phyloP scores from a whole-genome alignment of 1,140 invertebrate genomes.

The Sitodiplosis mosellana region DNA sequence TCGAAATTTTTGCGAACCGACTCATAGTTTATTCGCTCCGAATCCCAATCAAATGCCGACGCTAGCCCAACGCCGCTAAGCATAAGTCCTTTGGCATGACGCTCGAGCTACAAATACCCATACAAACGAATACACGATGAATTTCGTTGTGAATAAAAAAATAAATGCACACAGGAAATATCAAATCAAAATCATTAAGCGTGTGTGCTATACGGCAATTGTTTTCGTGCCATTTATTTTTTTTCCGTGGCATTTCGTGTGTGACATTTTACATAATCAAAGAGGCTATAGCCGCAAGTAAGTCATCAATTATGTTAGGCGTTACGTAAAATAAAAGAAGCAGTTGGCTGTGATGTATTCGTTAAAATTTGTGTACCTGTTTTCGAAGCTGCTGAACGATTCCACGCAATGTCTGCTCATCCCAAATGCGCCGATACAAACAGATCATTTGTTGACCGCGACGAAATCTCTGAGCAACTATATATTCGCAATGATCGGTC shows the following conservation, averaged over 20 bases:
- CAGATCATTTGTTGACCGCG: slow-evolving; percentile 39
- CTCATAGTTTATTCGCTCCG: slow-evolving; percentile 29
- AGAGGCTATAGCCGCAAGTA: background rate
- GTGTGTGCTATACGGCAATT: background rate
- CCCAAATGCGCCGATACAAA: slow-evolving; percentile 41
- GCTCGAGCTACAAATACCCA: slow-evolving; percentile 11
- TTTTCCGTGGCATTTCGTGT: background rate
- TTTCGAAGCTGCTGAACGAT: slow-evolving; percentile 30
- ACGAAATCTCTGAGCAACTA: slow-evolving; percentile 37
- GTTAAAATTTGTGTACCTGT: slow-evolving; percentile 10
- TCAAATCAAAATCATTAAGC: background rate
- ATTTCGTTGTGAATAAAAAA: background rate
- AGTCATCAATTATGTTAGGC: background rate
- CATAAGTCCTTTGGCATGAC: slow-evolving; percentile 21
- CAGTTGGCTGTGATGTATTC: background rate
- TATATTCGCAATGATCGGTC: slow-evolving; percentile 39
- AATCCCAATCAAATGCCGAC: slow-evolving; percentile 33
- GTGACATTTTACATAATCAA: background rate
- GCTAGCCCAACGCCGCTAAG: slow-evolving; percentile 24
- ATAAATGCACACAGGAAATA: background rate
- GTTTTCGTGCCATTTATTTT: too few relatives aligned
- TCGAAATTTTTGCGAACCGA: slow-evolving; percentile 29
- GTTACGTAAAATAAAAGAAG: background rate
- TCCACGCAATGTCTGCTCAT: slow-evolving; percentile 33
- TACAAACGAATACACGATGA: background rate